phyloP scores from a whole-genome alignment of 2,113 vertebrate genomes.

The Psophia crepitans region DNA sequence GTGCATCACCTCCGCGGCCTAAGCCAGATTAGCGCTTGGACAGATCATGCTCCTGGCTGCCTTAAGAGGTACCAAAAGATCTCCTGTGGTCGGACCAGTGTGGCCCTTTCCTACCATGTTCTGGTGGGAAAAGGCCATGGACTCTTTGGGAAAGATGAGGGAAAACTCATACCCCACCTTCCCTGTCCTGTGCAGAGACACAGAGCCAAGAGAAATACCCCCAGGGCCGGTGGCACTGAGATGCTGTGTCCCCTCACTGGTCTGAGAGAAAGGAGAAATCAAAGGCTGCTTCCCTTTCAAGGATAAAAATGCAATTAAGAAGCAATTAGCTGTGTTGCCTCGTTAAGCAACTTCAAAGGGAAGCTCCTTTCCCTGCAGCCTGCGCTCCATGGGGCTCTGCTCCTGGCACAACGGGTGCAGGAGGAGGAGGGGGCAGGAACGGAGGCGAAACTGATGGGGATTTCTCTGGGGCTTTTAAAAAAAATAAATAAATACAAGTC shows the following conservation, averaged over 20 bases:
- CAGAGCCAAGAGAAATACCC: background rate
- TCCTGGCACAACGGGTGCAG: constrained; percentile 44
- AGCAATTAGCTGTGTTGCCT: constrained; percentile 69
- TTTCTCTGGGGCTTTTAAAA: background rate
- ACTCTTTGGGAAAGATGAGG: background rate
- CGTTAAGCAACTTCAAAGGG: constrained; percentile 68
- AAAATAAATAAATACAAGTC: background rate
- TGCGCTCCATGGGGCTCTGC: constrained; percentile 11
- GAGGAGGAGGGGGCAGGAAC: background rate
- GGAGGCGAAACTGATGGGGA: background rate
- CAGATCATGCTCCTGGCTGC: background rate
- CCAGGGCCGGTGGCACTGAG: background rate
- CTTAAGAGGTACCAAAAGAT: constrained; percentile 11
- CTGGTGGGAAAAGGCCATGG: background rate
- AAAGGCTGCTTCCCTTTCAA: constrained; percentile 61
- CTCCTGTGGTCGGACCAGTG: fast-evolving
- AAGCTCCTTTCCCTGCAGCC: constrained; percentile 41
- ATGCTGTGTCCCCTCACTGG: background rate
- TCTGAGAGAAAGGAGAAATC: constrained; percentile 51
- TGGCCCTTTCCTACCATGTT: background rate
- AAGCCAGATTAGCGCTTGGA: background rate
- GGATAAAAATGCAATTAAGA: constrained; percentile 68
- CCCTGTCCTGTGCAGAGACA: background rate
- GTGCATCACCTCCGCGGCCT: background rate
- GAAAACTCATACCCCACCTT: background rate